These are phyloP conservation scores for Spizaetus ornatus DNA, from an alignment of 2,113 vertebrate species.

Conservation along the genomic window DNA sequence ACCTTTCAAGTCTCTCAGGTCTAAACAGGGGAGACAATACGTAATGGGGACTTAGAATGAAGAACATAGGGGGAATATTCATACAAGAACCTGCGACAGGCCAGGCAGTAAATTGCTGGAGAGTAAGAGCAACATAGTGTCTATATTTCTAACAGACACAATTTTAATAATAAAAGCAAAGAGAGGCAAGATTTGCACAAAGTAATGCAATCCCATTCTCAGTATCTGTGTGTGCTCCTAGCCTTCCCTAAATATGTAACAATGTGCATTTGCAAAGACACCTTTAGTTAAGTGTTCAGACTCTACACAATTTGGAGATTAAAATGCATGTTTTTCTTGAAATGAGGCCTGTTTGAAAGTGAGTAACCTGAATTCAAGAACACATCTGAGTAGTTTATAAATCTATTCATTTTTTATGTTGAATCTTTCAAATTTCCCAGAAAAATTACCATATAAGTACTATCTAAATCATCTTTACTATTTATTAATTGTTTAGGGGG, in stretches of 20 bases:
- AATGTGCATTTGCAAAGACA: neutral
- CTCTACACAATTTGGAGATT: neutral
- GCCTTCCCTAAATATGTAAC: neutral
- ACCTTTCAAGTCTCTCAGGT: neutral
- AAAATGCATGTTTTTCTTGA: neutral
- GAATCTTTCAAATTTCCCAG: neutral
- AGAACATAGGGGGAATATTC: neutral
- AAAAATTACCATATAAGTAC: neutral
- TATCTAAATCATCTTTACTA: neutral
- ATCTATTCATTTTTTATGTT: neutral
- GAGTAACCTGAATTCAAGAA: neutral
- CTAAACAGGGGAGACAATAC: neutral
- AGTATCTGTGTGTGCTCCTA: neutral
- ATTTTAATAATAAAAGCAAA: neutral
- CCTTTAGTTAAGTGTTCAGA: neutral
- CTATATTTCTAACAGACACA: neutral
- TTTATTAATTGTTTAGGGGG: neutral
- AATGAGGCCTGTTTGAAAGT: neutral
- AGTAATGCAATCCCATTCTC: neutral
- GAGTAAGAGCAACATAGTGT: neutral
- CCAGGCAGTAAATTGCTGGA: neutral
- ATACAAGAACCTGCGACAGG: neutral
- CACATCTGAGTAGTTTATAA: neutral
- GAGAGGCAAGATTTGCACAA: neutral
- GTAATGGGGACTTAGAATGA: neutral